These are phyloP conservation scores for Typhlomys cinereus DNA, from an alignment of 2,113 vertebrate species.

Conservation along the genomic window DNA sequence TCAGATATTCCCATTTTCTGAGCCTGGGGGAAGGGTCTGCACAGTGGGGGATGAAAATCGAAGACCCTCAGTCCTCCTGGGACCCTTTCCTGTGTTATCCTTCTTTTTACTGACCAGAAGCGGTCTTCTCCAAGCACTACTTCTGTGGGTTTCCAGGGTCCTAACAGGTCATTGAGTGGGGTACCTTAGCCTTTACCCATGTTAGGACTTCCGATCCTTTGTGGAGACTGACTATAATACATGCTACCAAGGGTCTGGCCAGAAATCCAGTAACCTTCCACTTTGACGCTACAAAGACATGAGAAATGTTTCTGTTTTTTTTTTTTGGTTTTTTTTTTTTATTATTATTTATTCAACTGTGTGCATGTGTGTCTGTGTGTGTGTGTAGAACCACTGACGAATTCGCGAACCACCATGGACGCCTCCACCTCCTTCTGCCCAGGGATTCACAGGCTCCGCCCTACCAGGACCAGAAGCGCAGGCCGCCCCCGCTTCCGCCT, in stretches of 20 bases:
- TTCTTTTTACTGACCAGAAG: neutral
- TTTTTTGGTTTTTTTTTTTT: no score
- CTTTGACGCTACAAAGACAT: conserved; percentile 1
- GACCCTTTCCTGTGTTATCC: neutral
- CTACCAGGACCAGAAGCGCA: no score
- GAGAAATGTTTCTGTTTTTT: no score
- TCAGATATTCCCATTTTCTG: neutral
- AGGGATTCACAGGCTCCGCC: no score
- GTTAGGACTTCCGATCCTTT: neutral
- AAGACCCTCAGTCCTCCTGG: neutral
- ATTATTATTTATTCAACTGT: no score
- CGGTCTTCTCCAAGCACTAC: neutral
- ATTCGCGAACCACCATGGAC: no score
- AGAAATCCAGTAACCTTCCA: neutral
- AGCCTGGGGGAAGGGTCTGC: neutral
- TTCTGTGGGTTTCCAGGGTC: neutral
- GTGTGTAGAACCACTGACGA: no score
- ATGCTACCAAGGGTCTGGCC: neutral
- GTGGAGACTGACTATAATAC: neutral
- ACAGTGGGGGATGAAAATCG: neutral
- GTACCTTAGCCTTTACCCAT: neutral
- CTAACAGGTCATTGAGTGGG: neutral
- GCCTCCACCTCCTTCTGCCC: no score
- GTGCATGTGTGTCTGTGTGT: no score
- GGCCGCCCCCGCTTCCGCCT: no score